Percentiles rank a stretch among this genome's conserved stretches.
These are phyloP conservation scores for Calidris pygmaea DNA, from an alignment of 2,113 vertebrate species.

Conservation along the genomic window DNA sequence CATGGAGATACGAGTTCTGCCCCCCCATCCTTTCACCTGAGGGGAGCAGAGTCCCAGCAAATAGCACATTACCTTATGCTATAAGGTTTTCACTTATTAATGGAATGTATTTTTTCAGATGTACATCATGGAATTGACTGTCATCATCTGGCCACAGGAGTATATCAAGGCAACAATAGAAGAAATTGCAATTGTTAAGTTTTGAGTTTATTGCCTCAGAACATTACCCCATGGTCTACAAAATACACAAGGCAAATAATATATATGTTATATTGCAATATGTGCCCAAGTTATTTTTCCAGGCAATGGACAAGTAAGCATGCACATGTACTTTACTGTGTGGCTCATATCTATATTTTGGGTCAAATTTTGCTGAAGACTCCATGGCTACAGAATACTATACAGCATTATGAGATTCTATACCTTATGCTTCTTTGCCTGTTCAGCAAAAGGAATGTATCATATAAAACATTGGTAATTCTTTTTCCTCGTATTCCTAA, in stretches of 20 bases:
- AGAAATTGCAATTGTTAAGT: neutral
- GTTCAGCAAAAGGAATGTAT: neutral
- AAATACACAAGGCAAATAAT: neutral
- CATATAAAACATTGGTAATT: neutral
- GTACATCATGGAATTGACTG: neutral
- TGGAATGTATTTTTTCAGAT: neutral
- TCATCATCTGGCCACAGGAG: neutral
- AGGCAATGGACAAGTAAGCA: neutral
- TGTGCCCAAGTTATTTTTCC: neutral
- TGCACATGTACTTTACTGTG: neutral
- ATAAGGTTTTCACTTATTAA: neutral
- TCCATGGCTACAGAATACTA: neutral
- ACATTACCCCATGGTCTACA: neutral
- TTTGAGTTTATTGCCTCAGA: neutral
- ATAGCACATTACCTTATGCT: neutral
- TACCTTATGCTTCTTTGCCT: neutral
- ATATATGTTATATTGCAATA: neutral
- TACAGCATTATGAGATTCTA: neutral
- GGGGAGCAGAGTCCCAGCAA: neutral
- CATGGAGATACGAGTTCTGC: neutral
- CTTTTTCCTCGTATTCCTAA: neutral
- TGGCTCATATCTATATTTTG: neutral
- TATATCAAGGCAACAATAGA: neutral
- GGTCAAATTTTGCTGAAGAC: neutral
- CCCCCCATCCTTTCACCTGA: neutral